These are phyloP conservation scores for Crioceris asparagi DNA, from an alignment of 2,888 invertebrate species.

Conservation along the genomic window DNA sequence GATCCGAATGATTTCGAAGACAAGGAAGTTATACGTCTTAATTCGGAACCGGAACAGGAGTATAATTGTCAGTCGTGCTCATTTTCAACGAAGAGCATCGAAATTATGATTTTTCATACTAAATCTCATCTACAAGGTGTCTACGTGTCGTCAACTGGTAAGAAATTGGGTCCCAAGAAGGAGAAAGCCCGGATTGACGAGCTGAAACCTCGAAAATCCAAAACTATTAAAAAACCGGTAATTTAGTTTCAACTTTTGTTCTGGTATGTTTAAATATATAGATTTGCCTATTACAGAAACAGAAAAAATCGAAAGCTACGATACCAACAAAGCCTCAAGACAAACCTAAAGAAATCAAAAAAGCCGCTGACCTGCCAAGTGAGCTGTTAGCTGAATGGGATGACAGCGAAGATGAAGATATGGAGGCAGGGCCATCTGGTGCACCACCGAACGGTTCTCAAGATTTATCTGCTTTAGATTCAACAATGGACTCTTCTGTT, in stretches of 20 bases:
- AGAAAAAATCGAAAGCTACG: conserved; percentile 1
- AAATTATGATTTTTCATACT: conserved; percentile 62
- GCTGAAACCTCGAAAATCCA: too few relatives aligned
- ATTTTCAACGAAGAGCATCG: conserved; percentile 57
- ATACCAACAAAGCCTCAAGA: conserved; percentile 9
- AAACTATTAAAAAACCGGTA: conserved; percentile 9
- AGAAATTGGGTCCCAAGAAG: conserved; percentile 15
- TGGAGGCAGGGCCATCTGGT: not conserved
- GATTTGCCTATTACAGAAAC: not conserved
- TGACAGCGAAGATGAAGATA: conserved; percentile 42
- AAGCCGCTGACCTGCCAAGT: conserved; percentile 52
- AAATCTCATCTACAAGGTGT: conserved; percentile 53
- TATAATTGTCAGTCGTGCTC: conserved; percentile 24
- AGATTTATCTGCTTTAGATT: not conserved
- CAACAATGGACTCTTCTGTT: not conserved
- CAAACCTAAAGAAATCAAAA: conserved; percentile 30
- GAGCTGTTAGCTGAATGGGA: conserved; percentile 70
- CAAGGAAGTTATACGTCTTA: conserved; percentile 22
- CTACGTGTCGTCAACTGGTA: conserved; percentile 19
- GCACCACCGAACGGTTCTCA: too few relatives aligned
- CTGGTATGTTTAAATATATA: not conserved
- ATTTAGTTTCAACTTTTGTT: too few relatives aligned
- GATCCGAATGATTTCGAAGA: conserved; percentile 19
- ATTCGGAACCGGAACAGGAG: conserved; percentile 20
- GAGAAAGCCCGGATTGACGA: conserved; percentile 10